Conservation (phyloP, 2,888 invertebrate species). For the Acronicta psi region DNA sequence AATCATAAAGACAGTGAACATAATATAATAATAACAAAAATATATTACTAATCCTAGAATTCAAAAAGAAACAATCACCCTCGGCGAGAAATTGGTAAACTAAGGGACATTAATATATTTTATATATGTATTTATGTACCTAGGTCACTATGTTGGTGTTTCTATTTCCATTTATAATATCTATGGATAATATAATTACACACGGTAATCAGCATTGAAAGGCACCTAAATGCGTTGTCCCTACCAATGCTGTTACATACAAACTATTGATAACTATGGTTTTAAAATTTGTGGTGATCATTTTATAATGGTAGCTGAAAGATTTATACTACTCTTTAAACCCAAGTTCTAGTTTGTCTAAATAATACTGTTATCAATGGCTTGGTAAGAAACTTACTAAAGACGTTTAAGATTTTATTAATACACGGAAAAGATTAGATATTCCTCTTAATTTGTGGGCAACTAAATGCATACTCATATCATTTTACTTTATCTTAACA, state of each 20-base stretch:
- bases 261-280: constrained; percentile 82
- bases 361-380: constrained; percentile 89
- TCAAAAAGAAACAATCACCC: constrained; percentile 72
- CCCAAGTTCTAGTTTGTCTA: constrained; percentile 85
- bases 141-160: constrained; percentile 87
- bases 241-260: constrained; percentile 75
- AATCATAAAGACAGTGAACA: constrained; percentile 80
- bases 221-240: constrained; percentile 65
- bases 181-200: constrained; percentile 76
- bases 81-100: constrained; percentile 67
- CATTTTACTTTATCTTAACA: constrained; percentile 76
- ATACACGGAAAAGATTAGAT: constrained; percentile 74
- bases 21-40: constrained; percentile 80
- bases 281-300: constrained; percentile 74
- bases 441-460: constrained; percentile 75
- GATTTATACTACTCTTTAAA: constrained; percentile 81
- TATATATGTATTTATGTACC: constrained; percentile 80
- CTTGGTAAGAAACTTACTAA: constrained; percentile 87
- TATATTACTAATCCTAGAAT: constrained; percentile 83
- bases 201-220: constrained; percentile 72
- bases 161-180: constrained; percentile 84
- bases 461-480: constrained; percentile 87
- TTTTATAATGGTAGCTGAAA: constrained; percentile 80
- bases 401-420: constrained; percentile 70
- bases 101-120: constrained; percentile 68